Percentiles rank a stretch among this genome's conserved stretches.
These are phyloP conservation scores for Noctilio leporinus DNA, from an alignment of 2,113 vertebrate species.

Conservation along the genomic window DNA sequence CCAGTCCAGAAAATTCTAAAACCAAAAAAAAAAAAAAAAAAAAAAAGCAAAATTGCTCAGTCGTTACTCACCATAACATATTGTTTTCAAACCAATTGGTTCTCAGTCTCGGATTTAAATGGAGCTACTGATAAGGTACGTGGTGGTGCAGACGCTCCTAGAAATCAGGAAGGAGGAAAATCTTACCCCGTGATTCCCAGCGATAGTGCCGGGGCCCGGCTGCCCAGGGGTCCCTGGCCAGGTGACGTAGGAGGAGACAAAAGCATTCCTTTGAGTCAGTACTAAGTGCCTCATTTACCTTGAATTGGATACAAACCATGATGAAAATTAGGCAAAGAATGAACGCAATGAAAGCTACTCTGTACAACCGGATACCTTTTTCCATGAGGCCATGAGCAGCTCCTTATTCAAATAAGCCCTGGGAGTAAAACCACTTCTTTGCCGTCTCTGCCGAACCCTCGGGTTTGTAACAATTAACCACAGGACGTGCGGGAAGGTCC, in stretches of 20 bases:
- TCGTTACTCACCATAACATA: neutral
- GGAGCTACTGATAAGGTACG: neutral
- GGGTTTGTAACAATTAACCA: neutral
- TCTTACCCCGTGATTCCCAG: neutral
- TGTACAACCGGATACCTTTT: neutral
- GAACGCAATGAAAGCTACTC: neutral
- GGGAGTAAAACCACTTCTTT: neutral
- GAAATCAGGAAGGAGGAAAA: neutral
- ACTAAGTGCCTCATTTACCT: neutral
- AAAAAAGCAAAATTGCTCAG: neutral
- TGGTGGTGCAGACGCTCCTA: neutral
- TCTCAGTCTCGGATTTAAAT: neutral
- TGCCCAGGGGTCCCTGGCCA: neutral
- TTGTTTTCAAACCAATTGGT: neutral
- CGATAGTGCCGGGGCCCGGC: neutral
- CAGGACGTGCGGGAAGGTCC: neutral
- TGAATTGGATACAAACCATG: neutral
- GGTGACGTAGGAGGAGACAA: neutral
- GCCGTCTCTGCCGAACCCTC: neutral
- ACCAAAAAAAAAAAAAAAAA: neutral
- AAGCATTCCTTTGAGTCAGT: neutral
- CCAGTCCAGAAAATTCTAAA: neutral
- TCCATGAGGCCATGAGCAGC: neutral
- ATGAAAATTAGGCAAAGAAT: constrained; percentile 15
- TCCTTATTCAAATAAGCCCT: constrained; percentile 14